phyloP scores from a whole-genome alignment of 2,888 invertebrate genomes.

The Hecatera dysodea region DNA sequence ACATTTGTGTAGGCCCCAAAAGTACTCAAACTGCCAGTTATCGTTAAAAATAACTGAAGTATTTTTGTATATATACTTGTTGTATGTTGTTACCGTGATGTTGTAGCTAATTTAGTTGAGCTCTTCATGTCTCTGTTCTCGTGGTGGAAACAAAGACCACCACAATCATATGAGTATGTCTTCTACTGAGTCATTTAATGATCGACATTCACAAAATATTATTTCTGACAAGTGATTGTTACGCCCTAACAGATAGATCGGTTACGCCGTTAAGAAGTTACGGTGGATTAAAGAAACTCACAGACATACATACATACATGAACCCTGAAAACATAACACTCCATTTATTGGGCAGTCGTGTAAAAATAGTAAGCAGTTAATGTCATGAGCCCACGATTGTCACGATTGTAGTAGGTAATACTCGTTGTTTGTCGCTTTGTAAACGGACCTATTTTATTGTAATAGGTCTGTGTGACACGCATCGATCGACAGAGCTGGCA shows the following conservation, averaged over 20 bases:
- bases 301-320: too few species aligned
- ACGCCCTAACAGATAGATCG: too few species aligned
- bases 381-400: not conserved
- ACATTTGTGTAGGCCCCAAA: too few species aligned
- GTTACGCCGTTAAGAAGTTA: too few species aligned
- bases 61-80: too few species aligned
- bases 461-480: not conserved
- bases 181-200: not conserved
- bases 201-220: not conserved
- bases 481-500: not conserved
- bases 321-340: too few species aligned
- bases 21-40: too few species aligned
- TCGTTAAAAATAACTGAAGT: too few species aligned
- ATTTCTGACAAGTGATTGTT: not conserved
- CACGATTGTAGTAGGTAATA: too few species aligned
- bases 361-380: not conserved
- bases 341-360: too few species aligned
- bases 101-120: not conserved
- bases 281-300: too few species aligned
- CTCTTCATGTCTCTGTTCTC: not conserved
- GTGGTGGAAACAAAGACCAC: not conserved
- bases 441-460: slow-evolving; percentile 6
- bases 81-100: too few species aligned
- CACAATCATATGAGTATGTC: not conserved
- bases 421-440: slow-evolving; percentile 6